These are phyloP conservation scores for Koerneria pararmatus DNA, from an alignment of 2,888 invertebrate genomes.

Conservation along the genomic window DNA sequence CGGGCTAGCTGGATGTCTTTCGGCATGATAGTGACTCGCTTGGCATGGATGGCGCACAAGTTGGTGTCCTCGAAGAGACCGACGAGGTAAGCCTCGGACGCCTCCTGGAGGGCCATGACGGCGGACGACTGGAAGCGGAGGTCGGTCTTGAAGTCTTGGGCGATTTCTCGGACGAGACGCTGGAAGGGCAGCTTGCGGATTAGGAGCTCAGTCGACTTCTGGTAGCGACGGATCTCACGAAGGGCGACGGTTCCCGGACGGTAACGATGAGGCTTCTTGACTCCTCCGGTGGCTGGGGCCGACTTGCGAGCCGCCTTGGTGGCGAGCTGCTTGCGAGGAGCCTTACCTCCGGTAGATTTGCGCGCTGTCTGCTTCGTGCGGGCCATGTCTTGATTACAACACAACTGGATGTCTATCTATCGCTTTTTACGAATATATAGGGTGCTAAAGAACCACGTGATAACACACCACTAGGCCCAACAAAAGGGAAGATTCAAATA, in stretches of 20 bases:
- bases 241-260: constrained; percentile 90
- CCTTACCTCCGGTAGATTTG: constrained; percentile 51
- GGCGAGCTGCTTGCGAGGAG: constrained; percentile 19
- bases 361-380: constrained; percentile 54
- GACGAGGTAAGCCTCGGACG: constrained; percentile 79
- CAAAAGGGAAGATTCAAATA: too few relatives aligned
- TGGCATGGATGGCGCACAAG: constrained; percentile 94
- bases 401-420: too few relatives aligned
- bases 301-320: constrained; percentile 71
- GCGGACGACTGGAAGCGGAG: constrained; percentile 90
- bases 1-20: constrained; percentile 73
- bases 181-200: constrained; percentile 38
- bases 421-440: too few relatives aligned
- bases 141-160: constrained; percentile 42
- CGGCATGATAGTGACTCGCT: constrained; percentile 95
- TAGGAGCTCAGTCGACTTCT: constrained; percentile 82
- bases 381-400: constrained; percentile 41
- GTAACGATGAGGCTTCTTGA: constrained; percentile 93
- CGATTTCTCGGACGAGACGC: constrained; percentile 69
- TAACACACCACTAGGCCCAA: too few relatives aligned
- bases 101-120: constrained; percentile 82
- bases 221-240: constrained; percentile 91
- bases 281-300: constrained; percentile 88
- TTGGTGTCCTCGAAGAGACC: constrained; percentile 95
- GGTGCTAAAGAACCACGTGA: too few relatives aligned